Evolutionary conservation across 2,113 vertebrate genomes (phyloP).

Genomic region (Turnix velox): DNA sequence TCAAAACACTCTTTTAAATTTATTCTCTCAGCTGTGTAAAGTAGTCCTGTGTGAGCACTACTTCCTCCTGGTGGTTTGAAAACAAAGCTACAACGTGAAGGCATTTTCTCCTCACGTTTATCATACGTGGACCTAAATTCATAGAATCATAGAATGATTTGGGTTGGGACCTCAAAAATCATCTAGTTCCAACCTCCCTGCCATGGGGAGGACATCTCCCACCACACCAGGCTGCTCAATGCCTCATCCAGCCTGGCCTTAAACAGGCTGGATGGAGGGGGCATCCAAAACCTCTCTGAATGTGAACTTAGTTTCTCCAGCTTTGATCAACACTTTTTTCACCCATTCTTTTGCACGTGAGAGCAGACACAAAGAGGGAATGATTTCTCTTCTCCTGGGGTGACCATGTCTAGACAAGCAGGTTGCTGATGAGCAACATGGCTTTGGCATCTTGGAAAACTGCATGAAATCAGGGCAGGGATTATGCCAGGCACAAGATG

Average conservation of each 20-base stretch:
- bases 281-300: too few species aligned
- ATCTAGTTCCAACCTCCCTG: too few species aligned
- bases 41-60: fast-evolving
- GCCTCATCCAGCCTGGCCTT: too few species aligned
- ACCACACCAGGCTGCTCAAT: too few species aligned
- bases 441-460: not conserved
- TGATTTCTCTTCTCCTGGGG: not conserved
- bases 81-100: not conserved
- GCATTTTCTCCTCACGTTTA: not conserved
- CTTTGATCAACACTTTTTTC: not conserved
- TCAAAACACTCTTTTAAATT: too few species aligned
- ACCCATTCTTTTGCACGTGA: not conserved
- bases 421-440: not conserved
- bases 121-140: not conserved
- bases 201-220: too few species aligned
- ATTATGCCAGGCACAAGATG: not conserved
- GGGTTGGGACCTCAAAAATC: too few species aligned
- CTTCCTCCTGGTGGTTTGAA: not conserved
- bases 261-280: too few species aligned
- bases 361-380: not conserved
- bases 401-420: not conserved
- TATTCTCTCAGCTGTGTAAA: not conserved
- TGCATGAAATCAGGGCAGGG: not conserved
- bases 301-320: not conserved
- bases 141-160: too few species aligned